phyloP scores from a whole-genome alignment of 1,140 invertebrate genomes.

The Nymphalis io region DNA sequence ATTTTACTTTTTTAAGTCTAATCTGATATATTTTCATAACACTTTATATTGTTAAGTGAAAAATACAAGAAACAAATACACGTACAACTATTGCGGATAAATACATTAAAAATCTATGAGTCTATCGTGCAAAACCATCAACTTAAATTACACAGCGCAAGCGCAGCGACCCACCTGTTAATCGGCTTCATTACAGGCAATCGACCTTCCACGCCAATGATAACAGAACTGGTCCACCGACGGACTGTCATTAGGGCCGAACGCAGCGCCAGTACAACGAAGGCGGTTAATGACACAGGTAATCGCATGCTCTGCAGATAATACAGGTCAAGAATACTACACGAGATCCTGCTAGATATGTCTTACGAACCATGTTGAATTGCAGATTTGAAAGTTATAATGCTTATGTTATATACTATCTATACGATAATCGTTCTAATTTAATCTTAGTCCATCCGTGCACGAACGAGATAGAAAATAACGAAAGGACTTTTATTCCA shows the following conservation, averaged over 20 bases:
- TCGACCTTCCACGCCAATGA: conserved; percentile 60
- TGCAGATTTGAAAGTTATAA: background rate
- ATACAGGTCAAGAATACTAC: conserved; percentile 59
- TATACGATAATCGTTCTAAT: background rate
- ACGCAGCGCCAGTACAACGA: conserved; percentile 39
- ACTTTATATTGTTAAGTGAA: too few relatives aligned
- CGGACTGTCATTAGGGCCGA: conserved; percentile 60
- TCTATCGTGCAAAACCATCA: conserved; percentile 34
- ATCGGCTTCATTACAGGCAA: conserved; percentile 60
- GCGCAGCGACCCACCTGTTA: conserved; percentile 54
- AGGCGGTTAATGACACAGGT: conserved; percentile 45
- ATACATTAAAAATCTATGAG: conserved; percentile 5
- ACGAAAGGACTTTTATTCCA: too few relatives aligned
- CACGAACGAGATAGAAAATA: too few relatives aligned
- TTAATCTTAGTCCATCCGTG: too few relatives aligned
- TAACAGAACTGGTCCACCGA: conserved; percentile 53
- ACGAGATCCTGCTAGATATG: background rate
- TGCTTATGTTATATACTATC: background rate
- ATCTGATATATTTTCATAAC: too few relatives aligned
- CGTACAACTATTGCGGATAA: background rate
- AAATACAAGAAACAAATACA: too few relatives aligned
- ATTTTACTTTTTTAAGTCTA: too few relatives aligned
- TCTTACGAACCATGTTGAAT: background rate
- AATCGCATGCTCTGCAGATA: conserved; percentile 40
- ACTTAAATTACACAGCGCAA: conserved; percentile 45